Percentiles rank a stretch among this genome's conserved stretches.
phyloP scores from a whole-genome alignment of 2,797 vertebrate genomes.

The Sebastes aleutianus region DNA sequence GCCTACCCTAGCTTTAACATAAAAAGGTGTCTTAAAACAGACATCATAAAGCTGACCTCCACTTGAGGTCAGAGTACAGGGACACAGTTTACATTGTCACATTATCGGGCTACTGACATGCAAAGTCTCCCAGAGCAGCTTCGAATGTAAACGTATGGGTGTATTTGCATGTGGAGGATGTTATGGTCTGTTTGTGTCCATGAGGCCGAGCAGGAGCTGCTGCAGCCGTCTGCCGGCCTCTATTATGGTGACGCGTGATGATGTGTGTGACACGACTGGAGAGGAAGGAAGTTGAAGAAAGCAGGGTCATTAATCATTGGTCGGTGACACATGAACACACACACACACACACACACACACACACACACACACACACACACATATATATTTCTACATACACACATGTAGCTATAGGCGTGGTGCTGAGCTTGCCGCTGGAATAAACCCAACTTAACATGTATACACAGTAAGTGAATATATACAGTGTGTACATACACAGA shows the following conservation, averaged over 20 bases:
- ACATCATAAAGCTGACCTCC: neutral
- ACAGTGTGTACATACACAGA: conserved; percentile 17
- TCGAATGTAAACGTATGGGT: conserved; percentile 25
- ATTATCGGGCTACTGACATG: conserved; percentile 6
- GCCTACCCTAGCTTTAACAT: too few relatives aligned
- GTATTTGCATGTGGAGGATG: conserved; percentile 55
- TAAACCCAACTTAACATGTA: conserved; percentile 36
- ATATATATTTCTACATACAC: conserved; percentile 9
- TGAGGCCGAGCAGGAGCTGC: conserved; percentile 54
- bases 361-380: conserved; percentile 16
- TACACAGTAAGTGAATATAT: conserved; percentile 15
- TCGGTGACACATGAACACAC: conserved; percentile 65
- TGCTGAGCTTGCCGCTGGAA: conserved; percentile 60
- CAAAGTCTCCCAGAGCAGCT: conserved; percentile 1
- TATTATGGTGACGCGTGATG: conserved; percentile 70
- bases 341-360: conserved; percentile 20
- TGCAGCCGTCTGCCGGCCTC: conserved; percentile 62
- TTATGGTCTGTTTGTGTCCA: conserved; percentile 48
- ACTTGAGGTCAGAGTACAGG: conserved; percentile 6
- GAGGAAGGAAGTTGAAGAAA: conserved; percentile 79
- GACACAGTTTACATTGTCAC: conserved; percentile 1
- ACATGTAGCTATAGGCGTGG: conserved; percentile 11
- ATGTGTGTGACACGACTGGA: conserved; percentile 71
- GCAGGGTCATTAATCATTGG: conserved; percentile 79
- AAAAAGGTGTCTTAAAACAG: neutral